Conservation (phyloP, 37 sponge, comb jelly and placozoan species). For the Chondrilla cf. caribensis region DNA sequence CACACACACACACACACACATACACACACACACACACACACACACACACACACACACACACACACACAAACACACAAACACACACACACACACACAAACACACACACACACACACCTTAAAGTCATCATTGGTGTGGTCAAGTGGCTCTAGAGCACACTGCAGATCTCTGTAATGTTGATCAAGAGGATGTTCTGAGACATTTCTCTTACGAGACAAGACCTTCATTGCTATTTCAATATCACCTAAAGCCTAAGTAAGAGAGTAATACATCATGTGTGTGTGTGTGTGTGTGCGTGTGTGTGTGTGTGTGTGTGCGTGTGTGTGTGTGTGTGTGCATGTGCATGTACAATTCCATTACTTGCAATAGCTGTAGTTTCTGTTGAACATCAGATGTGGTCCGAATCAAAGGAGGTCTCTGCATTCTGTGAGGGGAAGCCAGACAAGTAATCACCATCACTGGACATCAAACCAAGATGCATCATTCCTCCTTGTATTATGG, state of each 20-base stretch:
- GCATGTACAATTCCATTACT: constrained; percentile 24
- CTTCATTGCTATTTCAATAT: constrained; percentile 86
- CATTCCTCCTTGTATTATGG: too few species aligned
- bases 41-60: too few species aligned
- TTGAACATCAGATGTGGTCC: constrained; percentile 67
- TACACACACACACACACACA: too few species aligned
- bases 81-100: too few species aligned
- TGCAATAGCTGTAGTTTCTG: constrained; percentile 82
- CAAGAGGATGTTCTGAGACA: constrained; percentile 52
- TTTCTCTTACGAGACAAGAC: constrained; percentile 36
- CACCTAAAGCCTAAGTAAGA: constrained; percentile 71
- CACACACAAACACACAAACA: too few species aligned
- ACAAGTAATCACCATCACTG: too few species aligned
- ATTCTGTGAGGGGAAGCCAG: constrained; percentile 44
- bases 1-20: too few species aligned
- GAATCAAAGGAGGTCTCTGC: constrained; percentile 78
- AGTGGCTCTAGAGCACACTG: constrained; percentile 63
- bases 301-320: neutral
- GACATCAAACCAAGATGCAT: too few species aligned
- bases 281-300: neutral
- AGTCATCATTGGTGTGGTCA: constrained; percentile 35
- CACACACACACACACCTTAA: constrained; percentile 16
- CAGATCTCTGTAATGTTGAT: constrained; percentile 69
- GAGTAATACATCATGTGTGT: neutral
- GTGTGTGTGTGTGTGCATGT: neutral